Evolutionary conservation across 37 sponge, comb jelly and placozoan genomes (phyloP).

Genomic region (Tethya wilhelma): DNA sequence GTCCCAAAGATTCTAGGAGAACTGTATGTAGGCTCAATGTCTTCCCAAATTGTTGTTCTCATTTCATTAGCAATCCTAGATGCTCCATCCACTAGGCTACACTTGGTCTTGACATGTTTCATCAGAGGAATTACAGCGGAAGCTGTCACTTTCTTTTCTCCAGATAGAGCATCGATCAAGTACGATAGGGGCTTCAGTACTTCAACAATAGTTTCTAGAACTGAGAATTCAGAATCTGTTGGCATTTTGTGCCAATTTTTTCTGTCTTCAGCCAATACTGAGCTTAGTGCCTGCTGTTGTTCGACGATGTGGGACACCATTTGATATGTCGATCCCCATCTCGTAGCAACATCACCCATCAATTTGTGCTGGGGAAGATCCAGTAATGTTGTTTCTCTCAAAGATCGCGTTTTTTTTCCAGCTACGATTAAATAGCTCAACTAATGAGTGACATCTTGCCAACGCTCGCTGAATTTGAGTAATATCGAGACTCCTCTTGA

Average conservation of each 20-base stretch:
- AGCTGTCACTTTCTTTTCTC: conserved; percentile 18
- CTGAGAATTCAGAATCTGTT: conserved; percentile 17
- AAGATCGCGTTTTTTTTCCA: too few species aligned
- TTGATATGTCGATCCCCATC: conserved; percentile 17
- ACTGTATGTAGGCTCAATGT: not conserved
- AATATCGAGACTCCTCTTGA: conserved; percentile 30
- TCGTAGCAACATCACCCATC: too few species aligned
- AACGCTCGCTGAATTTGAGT: too few species aligned
- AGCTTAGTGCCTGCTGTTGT: conserved; percentile 8
- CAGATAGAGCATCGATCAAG: conserved; percentile 22
- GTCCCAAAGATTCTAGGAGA: not conserved
- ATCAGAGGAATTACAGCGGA: conserved; percentile 8
- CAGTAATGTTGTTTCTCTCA: conserved; percentile 41
- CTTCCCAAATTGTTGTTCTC: not conserved
- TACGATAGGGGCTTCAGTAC: conserved; percentile 2
- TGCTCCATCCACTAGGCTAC: not conserved
- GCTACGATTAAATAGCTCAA: too few species aligned
- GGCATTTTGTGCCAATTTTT: conserved; percentile 28
- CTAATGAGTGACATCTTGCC: too few species aligned
- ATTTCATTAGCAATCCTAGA: conserved; percentile 2
- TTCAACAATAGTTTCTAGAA: not conserved
- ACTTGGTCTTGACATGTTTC: conserved; percentile 8
- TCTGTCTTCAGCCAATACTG: conserved; percentile 18
- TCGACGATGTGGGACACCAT: conserved; percentile 11
- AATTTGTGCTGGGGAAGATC: too few species aligned